These are phyloP conservation scores for Ia io DNA, from an alignment of 2,113 vertebrate species.

Conservation along the genomic window DNA sequence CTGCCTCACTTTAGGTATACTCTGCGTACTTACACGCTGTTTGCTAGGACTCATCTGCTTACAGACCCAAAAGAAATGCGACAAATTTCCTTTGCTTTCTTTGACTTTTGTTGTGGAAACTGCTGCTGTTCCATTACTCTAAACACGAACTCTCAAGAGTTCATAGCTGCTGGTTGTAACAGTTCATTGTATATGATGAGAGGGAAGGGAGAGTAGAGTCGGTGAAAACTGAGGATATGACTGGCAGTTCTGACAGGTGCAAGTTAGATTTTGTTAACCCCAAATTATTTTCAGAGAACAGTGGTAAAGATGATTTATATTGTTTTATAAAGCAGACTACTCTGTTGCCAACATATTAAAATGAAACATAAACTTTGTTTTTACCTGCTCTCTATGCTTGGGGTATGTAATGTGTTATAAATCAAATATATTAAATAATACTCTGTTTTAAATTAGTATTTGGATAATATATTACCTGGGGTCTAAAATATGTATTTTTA, in stretches of 20 bases:
- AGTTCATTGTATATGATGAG: neutral
- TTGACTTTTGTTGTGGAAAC: neutral
- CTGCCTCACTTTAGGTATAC: neutral
- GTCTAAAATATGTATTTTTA: conserved; percentile 37
- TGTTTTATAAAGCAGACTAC: conserved; percentile 30
- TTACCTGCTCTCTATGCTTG: conserved; percentile 25
- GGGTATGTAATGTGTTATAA: conserved; percentile 13
- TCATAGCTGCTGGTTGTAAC: too few species aligned
- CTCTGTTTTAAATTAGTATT: conserved; percentile 57
- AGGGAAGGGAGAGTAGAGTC: neutral
- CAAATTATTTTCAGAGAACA: conserved; percentile 43
- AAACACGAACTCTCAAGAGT: neutral
- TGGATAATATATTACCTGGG: conserved; percentile 18
- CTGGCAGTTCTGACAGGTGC: conserved; percentile 3
- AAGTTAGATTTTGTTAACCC: conserved; percentile 54
- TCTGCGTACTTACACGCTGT: neutral
- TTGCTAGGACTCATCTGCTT: neutral
- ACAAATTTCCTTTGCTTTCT: neutral
- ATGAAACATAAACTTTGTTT: conserved; percentile 35
- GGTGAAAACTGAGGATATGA: neutral
- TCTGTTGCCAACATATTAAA: conserved; percentile 43
- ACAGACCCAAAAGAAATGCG: neutral
- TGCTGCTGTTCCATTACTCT: neutral
- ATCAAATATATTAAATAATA: conserved; percentile 55
- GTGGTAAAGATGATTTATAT: conserved; percentile 45